A percentile compares a stretch with the other conserved stretches of the same genome.
These are phyloP conservation scores for Sceloporus undulatus DNA, from an alignment of 2,113 vertebrate species.

Conservation along the genomic window DNA sequence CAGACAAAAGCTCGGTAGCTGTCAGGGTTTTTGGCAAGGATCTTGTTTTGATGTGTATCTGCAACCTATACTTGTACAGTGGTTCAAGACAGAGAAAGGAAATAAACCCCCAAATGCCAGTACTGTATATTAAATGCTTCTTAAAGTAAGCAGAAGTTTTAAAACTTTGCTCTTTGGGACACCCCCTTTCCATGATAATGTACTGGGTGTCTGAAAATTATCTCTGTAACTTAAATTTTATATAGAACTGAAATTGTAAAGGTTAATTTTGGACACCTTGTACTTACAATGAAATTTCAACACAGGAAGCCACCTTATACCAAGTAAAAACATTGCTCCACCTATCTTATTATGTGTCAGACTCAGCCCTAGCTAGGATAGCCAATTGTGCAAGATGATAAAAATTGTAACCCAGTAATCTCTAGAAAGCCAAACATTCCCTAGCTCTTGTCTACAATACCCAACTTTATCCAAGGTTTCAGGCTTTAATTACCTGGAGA, in stretches of 20 bases:
- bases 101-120: conserved; percentile 20
- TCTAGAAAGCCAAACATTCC: too few relatives aligned
- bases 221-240: not conserved
- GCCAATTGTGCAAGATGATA: not conserved
- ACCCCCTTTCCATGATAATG: too few relatives aligned
- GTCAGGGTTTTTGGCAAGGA: conserved; percentile 34
- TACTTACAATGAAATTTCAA: not conserved
- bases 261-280: too few relatives aligned
- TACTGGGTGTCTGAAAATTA: too few relatives aligned
- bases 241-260: too few relatives aligned
- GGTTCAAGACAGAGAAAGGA: conserved; percentile 65
- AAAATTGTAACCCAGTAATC: not conserved
- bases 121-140: conserved; percentile 34
- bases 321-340: not conserved
- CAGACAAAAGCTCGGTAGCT: conserved; percentile 20
- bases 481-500: not conserved
- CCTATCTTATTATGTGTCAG: not conserved
- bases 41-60: conserved; percentile 59
- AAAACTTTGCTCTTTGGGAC: not conserved
- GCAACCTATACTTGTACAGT: conserved; percentile 50
- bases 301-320: not conserved
- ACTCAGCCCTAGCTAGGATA: not conserved
- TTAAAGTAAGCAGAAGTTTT: not conserved
- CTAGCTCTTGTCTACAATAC: too few relatives aligned
- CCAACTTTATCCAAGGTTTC: not conserved